Base-by-base conservation (phyloP, 2,888 invertebrate genomes). In the Apeira syringaria region DNA sequence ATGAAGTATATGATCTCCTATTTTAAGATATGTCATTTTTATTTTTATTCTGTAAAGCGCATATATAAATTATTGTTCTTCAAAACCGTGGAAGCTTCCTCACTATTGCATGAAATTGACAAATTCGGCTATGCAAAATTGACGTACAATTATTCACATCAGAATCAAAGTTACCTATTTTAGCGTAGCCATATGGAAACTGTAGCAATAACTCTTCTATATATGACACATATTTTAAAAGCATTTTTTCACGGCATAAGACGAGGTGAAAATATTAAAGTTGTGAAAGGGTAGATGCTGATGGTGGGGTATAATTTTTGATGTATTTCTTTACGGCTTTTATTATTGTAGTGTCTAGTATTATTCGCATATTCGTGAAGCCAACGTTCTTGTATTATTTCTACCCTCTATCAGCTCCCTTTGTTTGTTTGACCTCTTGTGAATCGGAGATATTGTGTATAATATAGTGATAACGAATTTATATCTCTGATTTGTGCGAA, bases 301-400 rank as follows among this genome's bases (percentile, higher is more conserved):
- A 62, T 45, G 40, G 58, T 29, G 50, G 64, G 54, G 5, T 59
- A 56, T 48, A 54, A 56, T 55, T 70, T 77, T 76, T 75, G 77
- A 64, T 76, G 76, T 78, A 73, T 70, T 78, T 28, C 50, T 62
- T 75, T 76, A 36, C 62, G 62, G 51, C 50, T 42, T 48, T 61
- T 55, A 53, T 63, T 43, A 43, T 54, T 48, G 51, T 60, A 58
- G 50, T 36, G 55, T 47, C 49, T 47, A 45, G 25, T 52, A 48
- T 47, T 50, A 34, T 34, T 33, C 50, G 52, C 55, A 38, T 41
- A 32, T 36, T 35, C 34, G 9, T 18, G 31, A 33, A 38, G 36
- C 45, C 42, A 32, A 11, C 24, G 37, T 51, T 36, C 25, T 30
- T 27, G 47, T 65, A 59, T 77, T 57, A 57, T 68, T 71, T 69